These are phyloP conservation scores for Chromobotia macracanthus DNA, from an alignment of 2,797 vertebrate species.

Conservation along the genomic window DNA sequence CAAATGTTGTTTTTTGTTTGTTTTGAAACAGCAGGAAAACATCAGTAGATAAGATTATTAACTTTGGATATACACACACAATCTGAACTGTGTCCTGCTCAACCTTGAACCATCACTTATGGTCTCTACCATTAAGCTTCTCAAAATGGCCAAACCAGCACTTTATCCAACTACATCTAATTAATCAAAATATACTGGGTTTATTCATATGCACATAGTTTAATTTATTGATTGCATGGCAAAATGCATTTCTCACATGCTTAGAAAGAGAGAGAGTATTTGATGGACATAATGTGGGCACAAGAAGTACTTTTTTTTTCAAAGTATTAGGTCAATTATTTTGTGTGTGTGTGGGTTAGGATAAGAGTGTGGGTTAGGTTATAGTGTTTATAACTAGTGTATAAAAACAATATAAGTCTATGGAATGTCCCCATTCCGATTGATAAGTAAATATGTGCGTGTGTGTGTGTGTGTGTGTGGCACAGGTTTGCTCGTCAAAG, in stretches of 20 bases:
- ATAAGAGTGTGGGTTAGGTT: no score
- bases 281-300: not conserved
- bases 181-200: conserved; percentile 55
- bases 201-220: conserved; percentile 51
- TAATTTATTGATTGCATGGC: conserved; percentile 47
- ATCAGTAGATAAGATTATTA: conserved; percentile 38
- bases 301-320: conserved; percentile 14
- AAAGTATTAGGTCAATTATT: no score
- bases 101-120: conserved; percentile 56
- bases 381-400: no score
- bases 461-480: conserved; percentile 36
- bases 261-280: not conserved
- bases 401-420: no score
- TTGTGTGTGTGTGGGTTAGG: not conserved
- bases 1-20: not conserved
- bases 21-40: conserved; percentile 42
- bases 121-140: conserved; percentile 51
- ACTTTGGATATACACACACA: conserved; percentile 19
- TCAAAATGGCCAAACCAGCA: conserved; percentile 55
- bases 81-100: conserved; percentile 47
- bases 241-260: conserved; percentile 3
- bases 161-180: conserved; percentile 57
- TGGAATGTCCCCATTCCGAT: no score
- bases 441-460: not conserved
- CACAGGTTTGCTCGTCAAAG: conserved; percentile 51